Evolutionary conservation across 35 echinoderm and acorn worm species (phyloP), one percentile per base, ranked within the genome.

Genomic region (Ophioderma brevispina): DNA sequence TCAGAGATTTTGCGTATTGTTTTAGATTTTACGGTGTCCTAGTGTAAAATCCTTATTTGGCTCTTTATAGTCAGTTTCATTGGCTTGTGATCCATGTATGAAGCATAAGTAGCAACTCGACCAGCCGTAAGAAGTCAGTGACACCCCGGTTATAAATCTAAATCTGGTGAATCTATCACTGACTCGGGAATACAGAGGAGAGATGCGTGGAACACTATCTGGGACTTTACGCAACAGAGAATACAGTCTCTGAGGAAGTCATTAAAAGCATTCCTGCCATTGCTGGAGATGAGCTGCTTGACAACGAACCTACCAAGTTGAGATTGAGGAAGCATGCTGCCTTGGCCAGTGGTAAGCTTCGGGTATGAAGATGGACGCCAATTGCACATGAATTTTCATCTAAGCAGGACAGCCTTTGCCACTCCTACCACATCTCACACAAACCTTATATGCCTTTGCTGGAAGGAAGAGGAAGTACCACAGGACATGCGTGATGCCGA

Each of bases 191-290:
- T 33, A 38, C 90, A 92, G 76, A 19, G 31, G 76, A 92, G 5
- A 34, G 87, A 1, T 90, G 88, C 88, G 93, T 75, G 1, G 84
- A 94, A 40, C 93, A 87, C 52, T 94, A 94, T 78, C n/a, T 32
- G 31, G 93, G 87, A 13, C 56, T 94, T 0, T 91, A 91, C 34
- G 76, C 93, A 32, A 87, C 15, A 42, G 18, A 90, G 55, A 90
- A 90, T 21, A 36, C 25, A 37, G 88, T 94, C 0, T 25, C 77
- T 28, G 34, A 80, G 0, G 81, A 38, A 17, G 88, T 84, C 19
- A 40, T 94, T 38, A 64, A 86, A 13, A 13, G 23, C 40, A 55
- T 63, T 35, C 4, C 41, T 33, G 35, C 19, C 6, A 3, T 86
- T 1, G 46, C 84, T 36, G 55, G 32, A 31, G 70, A 64, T 43